Evolutionary conservation across 2,888 invertebrate species (phyloP), one percentile per base, ranked within the genome.

Genomic region (Rhorus exstirpatorius): DNA sequence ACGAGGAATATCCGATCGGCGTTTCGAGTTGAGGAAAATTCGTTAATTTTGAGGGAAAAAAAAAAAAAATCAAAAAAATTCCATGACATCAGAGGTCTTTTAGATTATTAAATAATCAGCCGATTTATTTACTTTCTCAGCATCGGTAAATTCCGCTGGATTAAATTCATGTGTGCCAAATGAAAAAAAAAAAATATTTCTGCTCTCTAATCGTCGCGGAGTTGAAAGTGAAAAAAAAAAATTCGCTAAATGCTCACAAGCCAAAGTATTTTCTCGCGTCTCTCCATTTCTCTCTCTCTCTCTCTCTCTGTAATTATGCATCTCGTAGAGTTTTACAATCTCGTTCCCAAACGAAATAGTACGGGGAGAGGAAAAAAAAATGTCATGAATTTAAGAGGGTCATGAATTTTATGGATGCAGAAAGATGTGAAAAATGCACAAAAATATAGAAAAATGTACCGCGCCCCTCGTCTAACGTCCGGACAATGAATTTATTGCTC

Each of bases 1-100:
- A 82, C 31, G 83, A 85, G 14, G 86, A 88, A 61, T 83, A 80
- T 80, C 51, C 87, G 21, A 49, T 75, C 3, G 83, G 75, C 58
- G 86, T 76, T 3, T 80, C 76, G 51, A 87, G 87, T 67, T 89
- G 83, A 88, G 79, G 53, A 68, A 44, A 41, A 60, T 70, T 63
- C 53, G 3, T 67, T 55, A 38, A 55, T 8, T 38, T 41, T 49
- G 71, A 44, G 38, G 14, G n/a, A n/a, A n/a, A n/a, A n/a, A n/a
- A n/a, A n/a, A n/a, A n/a, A n/a, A n/a, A n/a, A n/a, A n/a, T n/a
- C n/a, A n/a, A n/a, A n/a, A n/a, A n/a, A 80, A 61, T 49, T 72
- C 35, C 21, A 78, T 12, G 79, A 77, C 19, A 76, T 76, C 65
- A 82, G 82, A 71, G 82, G 75, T 75, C 58, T 46, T 46, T 46